Evolutionary conservation across 2,113 vertebrate species (phyloP).

Genomic region (Nansenia antarctica): DNA sequence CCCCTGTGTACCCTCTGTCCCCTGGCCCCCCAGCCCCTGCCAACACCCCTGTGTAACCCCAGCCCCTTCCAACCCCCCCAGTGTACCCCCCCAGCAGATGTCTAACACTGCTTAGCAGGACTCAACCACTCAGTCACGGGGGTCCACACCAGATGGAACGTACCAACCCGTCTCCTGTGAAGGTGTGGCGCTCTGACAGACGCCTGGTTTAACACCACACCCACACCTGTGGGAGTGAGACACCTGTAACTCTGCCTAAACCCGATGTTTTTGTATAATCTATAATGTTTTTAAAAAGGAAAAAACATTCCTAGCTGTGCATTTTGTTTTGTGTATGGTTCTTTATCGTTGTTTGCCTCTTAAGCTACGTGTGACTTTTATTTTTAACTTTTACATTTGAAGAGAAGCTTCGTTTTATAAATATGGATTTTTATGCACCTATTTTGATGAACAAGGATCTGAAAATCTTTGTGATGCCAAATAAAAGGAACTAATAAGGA

Average conservation of each 20-base stretch:
- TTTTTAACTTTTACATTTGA: slow-evolving; percentile 5
- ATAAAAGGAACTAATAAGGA: slow-evolving; percentile 52
- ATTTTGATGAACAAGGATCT: slow-evolving; percentile 48
- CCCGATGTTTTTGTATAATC: background rate
- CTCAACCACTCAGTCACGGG: background rate
- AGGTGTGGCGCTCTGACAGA: slow-evolving; percentile 15
- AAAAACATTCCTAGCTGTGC: too few relatives aligned
- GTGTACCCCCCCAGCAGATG: too few relatives aligned
- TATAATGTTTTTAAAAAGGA: too few relatives aligned
- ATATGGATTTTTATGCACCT: slow-evolving; percentile 56
- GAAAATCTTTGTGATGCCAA: slow-evolving; percentile 51
- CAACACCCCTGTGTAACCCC: too few relatives aligned
- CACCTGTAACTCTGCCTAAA: slow-evolving; percentile 14
- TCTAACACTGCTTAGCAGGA: too few relatives aligned
- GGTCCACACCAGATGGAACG: slow-evolving; percentile 44
- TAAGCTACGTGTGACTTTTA: slow-evolving; percentile 14
- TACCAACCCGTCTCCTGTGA: slow-evolving; percentile 35
- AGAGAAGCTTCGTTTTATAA: slow-evolving; percentile 4
- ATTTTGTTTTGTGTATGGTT: too few relatives aligned
- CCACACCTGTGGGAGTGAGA: background rate
- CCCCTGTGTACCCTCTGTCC: too few relatives aligned
- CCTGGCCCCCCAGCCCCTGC: too few relatives aligned
- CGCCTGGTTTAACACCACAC: background rate
- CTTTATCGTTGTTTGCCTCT: slow-evolving; percentile 12
- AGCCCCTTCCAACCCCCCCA: too few relatives aligned